Percentiles rank a stretch among this genome's conserved stretches.
Evolutionary conservation across 2,888 invertebrate genomes (phyloP).

Genomic region (Drosophila atroscutellata): DNA sequence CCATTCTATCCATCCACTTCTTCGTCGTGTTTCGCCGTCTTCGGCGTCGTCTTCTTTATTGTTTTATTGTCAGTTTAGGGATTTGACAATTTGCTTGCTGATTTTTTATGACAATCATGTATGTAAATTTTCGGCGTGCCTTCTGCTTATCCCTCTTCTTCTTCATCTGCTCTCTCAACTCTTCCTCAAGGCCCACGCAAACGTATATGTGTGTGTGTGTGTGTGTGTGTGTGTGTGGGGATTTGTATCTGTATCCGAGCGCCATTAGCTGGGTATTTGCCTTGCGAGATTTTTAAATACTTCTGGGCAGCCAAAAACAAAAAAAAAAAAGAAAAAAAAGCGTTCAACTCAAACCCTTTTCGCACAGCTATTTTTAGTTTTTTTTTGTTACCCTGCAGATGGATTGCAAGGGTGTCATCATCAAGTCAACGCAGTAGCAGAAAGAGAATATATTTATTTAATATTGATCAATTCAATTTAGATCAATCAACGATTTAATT

Average conservation of each 20-base stretch:
- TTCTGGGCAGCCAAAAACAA: constrained; percentile 58
- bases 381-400: background rate
- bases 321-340: constrained; percentile 17
- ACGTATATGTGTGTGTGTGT: constrained; percentile 10
- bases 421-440: background rate
- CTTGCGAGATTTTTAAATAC: constrained; percentile 77
- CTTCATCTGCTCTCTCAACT: constrained; percentile 51
- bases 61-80: constrained; percentile 82
- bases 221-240: constrained; percentile 14
- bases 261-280: constrained; percentile 74
- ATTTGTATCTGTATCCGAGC: constrained; percentile 50
- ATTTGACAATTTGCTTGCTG: constrained; percentile 81
- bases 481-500: background rate
- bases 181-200: constrained; percentile 70
- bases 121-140: constrained; percentile 73
- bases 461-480: background rate
- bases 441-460: background rate
- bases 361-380: constrained; percentile 64
- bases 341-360: constrained; percentile 43
- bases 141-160: constrained; percentile 8
- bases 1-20: constrained; percentile 12
- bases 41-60: constrained; percentile 74
- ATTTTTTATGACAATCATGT: constrained; percentile 81
- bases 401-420: background rate
- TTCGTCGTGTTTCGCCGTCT: constrained; percentile 31